A percentile compares a stretch with the other conserved stretches of the same genome.
Conservation (phyloP, 1,140 invertebrate species). For the Lordiphosa stackelbergi region DNA sequence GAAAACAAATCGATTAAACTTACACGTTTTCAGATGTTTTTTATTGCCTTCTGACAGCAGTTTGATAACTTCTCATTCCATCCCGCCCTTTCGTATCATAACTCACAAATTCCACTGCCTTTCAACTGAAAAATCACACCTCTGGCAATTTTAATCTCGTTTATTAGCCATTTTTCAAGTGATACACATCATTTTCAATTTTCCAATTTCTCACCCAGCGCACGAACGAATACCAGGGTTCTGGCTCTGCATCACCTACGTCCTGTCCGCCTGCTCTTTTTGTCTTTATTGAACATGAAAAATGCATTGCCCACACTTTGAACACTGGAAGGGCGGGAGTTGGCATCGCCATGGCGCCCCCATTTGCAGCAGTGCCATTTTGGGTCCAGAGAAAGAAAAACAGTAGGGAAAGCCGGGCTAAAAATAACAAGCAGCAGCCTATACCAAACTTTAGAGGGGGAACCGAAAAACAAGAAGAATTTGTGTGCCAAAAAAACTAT, state of each 20-base stretch:
- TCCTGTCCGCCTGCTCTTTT: slow-evolving; percentile 28
- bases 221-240: slow-evolving; percentile 27
- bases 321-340: slow-evolving; percentile 10
- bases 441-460: slow-evolving; percentile 7
- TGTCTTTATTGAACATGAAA: slow-evolving; percentile 73
- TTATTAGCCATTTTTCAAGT: slow-evolving; percentile 75
- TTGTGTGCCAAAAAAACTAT: slow-evolving; percentile 6
- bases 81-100: not conserved
- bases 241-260: slow-evolving; percentile 7
- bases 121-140: slow-evolving; percentile 51
- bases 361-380: slow-evolving; percentile 56
- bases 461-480: not conserved
- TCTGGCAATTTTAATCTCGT: slow-evolving; percentile 70
- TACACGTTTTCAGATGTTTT: not conserved
- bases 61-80: too few species aligned
- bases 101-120: slow-evolving; percentile 5
- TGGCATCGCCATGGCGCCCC: slow-evolving; percentile 38
- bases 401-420: slow-evolving; percentile 27
- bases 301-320: slow-evolving; percentile 53
- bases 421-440: slow-evolving; percentile 50
- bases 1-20: too few species aligned
- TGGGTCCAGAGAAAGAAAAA: slow-evolving; percentile 48
- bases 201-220: slow-evolving; percentile 60
- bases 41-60: not conserved
- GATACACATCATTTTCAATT: slow-evolving; percentile 73